Evolutionary conservation across 1,140 invertebrate species (phyloP), one percentile per base, ranked within the genome.

Genomic region (Bombus confusus): DNA sequence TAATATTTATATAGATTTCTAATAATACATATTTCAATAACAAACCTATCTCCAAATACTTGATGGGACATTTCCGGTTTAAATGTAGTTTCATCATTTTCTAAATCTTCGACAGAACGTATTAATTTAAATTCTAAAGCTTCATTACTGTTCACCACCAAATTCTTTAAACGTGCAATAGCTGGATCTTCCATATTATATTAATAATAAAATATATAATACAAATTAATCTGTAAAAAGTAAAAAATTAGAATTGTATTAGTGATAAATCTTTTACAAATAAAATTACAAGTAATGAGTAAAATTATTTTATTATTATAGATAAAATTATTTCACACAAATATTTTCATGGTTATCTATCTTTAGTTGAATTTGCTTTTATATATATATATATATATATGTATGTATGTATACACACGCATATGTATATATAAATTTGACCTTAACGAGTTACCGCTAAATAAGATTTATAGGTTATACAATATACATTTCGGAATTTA

Each of bases 21-120:
- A 41, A n/a, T 18, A 37, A 52, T 59, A 62, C 3, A 62, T 12
- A n/a, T 72, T 41, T 72, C 13, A 43, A 39, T n/a, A 64, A 95
- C 95, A 92, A 94, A 97, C 96, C 95, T 96, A 91, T 98, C 98
- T 39, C 98, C 98, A 95, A 99, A 99, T 31, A 99, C 96, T 95
- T 99, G 98, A 96, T 99, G 98, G 76, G 98, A 98, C 98, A 99
- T 99, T 76, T 98, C 97, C 13, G 98, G 98, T 74, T 96, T 96
- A 93, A 99, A 99, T 28, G 95, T 95, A 13, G 95, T 95, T n/a
- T 95, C 95, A 52, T 97, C 96, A 95, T 98, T 96, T 87, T 97
- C 96, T 34, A 98, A 92, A 93, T 98, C 98, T 34, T 96, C 92
- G 59, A 96, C 93, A 78, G 95, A 94, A 68, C 97, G 96, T 41